A percentile compares a stretch with the other conserved stretches of the same genome.
phyloP scores from a whole-genome alignment of 2,888 invertebrate genomes.

The Tetranychus piercei region DNA sequence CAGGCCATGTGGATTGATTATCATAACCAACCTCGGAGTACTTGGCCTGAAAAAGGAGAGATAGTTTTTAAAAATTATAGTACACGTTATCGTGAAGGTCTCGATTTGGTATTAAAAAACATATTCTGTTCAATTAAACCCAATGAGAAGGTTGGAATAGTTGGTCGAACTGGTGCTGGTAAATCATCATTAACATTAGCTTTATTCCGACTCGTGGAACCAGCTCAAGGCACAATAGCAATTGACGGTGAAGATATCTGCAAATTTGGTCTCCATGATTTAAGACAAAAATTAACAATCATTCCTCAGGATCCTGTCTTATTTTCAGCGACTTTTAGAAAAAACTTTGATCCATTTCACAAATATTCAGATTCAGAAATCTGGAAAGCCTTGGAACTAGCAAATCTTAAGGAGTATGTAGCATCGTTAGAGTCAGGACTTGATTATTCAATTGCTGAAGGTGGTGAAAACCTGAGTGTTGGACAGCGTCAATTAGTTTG shows the following conservation, averaged over 20 bases:
- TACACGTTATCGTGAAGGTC: conserved; percentile 64
- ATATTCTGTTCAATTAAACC: conserved; percentile 56
- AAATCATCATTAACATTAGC: conserved; percentile 36
- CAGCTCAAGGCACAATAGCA: conserved; percentile 31
- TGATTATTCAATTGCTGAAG: conserved; percentile 50
- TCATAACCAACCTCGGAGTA: conserved; percentile 38
- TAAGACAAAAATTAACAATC: conserved; percentile 35
- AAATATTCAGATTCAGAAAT: conserved; percentile 54
- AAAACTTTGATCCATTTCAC: conserved; percentile 72
- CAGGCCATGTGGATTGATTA: conserved; percentile 29
- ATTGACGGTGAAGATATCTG: conserved; percentile 36
- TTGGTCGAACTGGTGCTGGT: conserved; percentile 33
- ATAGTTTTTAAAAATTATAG: conserved; percentile 62
- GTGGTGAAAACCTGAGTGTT: conserved; percentile 63
- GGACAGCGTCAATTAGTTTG: conserved; percentile 79
- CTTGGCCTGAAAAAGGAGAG: conserved; percentile 65
- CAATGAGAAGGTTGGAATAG: conserved; percentile 50
- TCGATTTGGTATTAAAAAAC: conserved; percentile 65
- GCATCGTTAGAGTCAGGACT: conserved; percentile 46
- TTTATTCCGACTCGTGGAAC: conserved; percentile 36
- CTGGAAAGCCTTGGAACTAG: conserved; percentile 63
- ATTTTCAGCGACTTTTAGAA: conserved; percentile 57
- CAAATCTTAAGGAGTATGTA: conserved; percentile 53
- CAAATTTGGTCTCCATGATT: conserved; percentile 43
- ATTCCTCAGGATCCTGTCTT: conserved; percentile 50